phyloP scores from a whole-genome alignment of 2,113 vertebrate genomes.

The Himantopus leucocephalus region DNA sequence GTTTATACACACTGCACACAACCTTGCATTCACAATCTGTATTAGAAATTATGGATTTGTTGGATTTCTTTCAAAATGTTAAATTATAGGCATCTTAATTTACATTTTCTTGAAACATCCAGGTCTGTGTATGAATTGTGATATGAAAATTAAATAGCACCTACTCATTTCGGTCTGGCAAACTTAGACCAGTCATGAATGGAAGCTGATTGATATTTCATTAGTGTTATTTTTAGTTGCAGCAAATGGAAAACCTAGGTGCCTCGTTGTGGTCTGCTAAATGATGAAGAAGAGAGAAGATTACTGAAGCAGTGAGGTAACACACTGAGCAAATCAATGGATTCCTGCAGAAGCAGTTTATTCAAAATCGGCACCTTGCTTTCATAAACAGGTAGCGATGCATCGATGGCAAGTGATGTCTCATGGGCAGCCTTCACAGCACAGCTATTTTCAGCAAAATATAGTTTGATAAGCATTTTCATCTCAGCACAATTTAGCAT shows the following conservation, averaged over 20 bases:
- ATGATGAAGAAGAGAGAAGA: neutral
- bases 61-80: neutral
- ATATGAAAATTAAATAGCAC: neutral
- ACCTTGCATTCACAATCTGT: neutral
- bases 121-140: neutral
- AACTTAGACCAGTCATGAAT: neutral
- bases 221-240: neutral
- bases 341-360: neutral
- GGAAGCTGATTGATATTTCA: neutral
- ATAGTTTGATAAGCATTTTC: neutral
- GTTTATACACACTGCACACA: neutral
- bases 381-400: neutral
- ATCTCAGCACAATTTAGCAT: neutral
- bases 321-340: neutral
- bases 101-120: neutral
- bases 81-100: neutral
- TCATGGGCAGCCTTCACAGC: neutral
- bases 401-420: neutral
- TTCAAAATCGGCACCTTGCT: neutral
- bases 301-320: neutral
- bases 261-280: neutral
- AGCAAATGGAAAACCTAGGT: neutral
- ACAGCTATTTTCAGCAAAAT: neutral
- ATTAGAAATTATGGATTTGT: neutral
- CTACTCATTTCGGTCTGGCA: neutral